These are phyloP conservation scores for Hypolimnas misippus DNA, from an alignment of 2,888 invertebrate species.

Conservation along the genomic window DNA sequence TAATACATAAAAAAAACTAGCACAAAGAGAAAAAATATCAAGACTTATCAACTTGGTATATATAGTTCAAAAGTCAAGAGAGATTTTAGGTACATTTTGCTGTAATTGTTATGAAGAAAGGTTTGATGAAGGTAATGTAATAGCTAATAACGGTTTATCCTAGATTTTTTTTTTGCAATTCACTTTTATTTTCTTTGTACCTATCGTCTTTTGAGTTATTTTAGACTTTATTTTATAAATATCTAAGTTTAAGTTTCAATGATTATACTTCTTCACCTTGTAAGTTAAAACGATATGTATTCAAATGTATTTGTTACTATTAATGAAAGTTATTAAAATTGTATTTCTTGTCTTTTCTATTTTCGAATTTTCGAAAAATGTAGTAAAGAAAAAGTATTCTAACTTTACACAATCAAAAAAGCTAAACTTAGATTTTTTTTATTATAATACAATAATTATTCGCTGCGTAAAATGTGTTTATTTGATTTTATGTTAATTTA, in stretches of 20 bases:
- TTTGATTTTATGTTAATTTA: not conserved
- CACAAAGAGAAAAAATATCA: conserved; percentile 10
- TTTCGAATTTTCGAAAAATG: not conserved
- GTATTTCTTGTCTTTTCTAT: conserved; percentile 4
- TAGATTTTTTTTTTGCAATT: conserved; percentile 10
- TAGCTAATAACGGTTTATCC: conserved; percentile 28
- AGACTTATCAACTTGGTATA: conserved; percentile 14
- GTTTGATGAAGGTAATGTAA: conserved; percentile 10
- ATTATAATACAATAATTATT: not conserved
- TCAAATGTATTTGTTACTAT: not conserved
- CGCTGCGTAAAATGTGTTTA: not conserved
- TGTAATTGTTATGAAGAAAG: conserved; percentile 23
- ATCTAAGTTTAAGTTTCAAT: not conserved
- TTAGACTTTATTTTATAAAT: not conserved
- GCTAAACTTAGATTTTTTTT: not conserved
- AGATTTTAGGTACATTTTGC: conserved; percentile 28
- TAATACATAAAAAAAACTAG: not conserved
- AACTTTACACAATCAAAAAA: not conserved
- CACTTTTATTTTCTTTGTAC: not conserved
- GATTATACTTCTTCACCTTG: not conserved
- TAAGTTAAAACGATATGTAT: not conserved
- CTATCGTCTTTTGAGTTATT: not conserved
- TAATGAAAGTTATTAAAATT: not conserved
- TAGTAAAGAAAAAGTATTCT: not conserved
- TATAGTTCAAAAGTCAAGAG: conserved; percentile 16